Evolutionary conservation across 2,888 invertebrate genomes (phyloP).

Genomic region (Ecliptopera silaceata): DNA sequence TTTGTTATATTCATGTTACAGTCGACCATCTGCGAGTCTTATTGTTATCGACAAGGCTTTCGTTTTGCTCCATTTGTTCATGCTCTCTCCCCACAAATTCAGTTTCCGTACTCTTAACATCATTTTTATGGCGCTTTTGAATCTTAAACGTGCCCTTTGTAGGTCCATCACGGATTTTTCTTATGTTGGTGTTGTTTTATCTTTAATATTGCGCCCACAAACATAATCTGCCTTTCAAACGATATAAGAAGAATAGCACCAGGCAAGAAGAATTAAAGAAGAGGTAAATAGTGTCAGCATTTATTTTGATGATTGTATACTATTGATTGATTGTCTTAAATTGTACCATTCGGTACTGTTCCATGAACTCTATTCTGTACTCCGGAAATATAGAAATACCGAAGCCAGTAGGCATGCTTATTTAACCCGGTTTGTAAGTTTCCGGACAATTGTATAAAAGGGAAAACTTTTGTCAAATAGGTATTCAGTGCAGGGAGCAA

Average conservation of each 20-base stretch:
- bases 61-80: conserved; percentile 61
- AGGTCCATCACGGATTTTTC: no score
- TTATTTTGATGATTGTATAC: no score
- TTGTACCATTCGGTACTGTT: background rate
- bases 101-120: conserved; percentile 28
- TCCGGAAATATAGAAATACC: background rate
- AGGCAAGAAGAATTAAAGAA: no score
- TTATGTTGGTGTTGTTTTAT: no score
- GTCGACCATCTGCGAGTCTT: conserved; percentile 65
- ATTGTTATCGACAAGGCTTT: conserved; percentile 68
- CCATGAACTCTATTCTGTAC: background rate
- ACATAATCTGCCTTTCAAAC: no score
- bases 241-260: no score
- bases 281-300: no score
- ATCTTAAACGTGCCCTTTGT: no score
- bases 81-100: conserved; percentile 37
- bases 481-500: conserved; percentile 81
- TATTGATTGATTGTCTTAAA: no score
- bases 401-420: conserved; percentile 25
- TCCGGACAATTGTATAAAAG: conserved; percentile 55
- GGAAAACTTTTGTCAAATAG: conserved; percentile 72
- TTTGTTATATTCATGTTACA: conserved; percentile 80
- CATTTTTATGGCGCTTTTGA: background rate
- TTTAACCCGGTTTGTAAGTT: conserved; percentile 37
- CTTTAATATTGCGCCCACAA: no score